phyloP scores from a whole-genome alignment of 2,797 vertebrate genomes.

The Tinamus major region DNA sequence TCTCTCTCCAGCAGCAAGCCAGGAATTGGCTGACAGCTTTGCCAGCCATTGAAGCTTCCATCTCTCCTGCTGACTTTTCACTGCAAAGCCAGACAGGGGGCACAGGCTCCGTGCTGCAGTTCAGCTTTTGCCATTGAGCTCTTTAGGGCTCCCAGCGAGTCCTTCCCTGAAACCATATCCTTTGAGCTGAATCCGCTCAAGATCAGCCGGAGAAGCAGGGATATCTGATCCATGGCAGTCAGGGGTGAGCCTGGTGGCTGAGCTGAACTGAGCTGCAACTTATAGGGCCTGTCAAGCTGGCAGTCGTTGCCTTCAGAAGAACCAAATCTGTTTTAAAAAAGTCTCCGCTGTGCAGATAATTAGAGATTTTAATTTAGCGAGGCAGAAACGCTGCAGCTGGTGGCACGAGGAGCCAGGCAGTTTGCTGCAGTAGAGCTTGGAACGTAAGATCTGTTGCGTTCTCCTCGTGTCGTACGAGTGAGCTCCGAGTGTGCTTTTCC shows the following conservation, averaged over 20 bases:
- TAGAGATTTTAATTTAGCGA: background rate
- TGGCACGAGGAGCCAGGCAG: background rate
- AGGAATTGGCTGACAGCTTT: background rate
- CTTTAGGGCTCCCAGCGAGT: background rate
- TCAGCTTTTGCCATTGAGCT: background rate
- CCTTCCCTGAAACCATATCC: background rate
- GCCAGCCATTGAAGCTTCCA: background rate
- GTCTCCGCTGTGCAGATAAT: background rate
- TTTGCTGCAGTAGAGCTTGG: background rate
- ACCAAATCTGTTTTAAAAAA: background rate
- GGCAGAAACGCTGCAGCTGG: constrained; percentile 14
- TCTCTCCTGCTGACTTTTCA: background rate
- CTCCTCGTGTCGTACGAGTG: background rate
- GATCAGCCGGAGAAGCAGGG: background rate
- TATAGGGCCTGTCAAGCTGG: background rate
- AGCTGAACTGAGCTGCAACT: background rate
- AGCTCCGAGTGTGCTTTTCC: background rate
- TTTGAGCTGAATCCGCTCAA: background rate
- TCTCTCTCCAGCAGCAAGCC: background rate
- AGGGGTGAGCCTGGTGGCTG: background rate
- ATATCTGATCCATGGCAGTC: background rate
- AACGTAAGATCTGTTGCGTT: background rate
- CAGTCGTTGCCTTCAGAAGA: background rate
- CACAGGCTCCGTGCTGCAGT: background rate
- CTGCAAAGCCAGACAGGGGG: background rate